Conservation (phyloP, 2,113 vertebrate genomes). For the Poeciliopsis retropinna region DNA sequence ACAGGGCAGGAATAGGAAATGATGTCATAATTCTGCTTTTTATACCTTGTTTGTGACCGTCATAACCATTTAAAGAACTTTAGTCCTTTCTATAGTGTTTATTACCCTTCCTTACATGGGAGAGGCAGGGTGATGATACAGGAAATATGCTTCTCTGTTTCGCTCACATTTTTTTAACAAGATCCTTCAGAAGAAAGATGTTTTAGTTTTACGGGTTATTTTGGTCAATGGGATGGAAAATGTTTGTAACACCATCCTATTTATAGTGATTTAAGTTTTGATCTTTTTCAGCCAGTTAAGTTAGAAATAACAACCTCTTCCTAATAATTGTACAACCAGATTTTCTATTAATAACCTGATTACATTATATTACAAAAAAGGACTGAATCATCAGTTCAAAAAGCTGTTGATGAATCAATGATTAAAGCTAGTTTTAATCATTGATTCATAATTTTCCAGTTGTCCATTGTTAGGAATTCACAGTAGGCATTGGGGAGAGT, state of each 20-base stretch:
- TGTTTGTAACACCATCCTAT: not conserved
- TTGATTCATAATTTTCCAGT: not conserved
- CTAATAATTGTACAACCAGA: too few species aligned
- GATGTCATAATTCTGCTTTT: not conserved
- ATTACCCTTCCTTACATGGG: too few species aligned
- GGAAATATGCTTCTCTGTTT: slow-evolving; percentile 11
- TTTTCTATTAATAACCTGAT: too few species aligned
- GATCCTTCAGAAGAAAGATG: too few species aligned
- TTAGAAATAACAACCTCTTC: not conserved
- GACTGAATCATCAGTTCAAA: not conserved
- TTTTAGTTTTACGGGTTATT: too few species aligned
- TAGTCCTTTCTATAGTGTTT: not conserved
- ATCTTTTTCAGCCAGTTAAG: not conserved
- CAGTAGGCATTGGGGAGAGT: not conserved
- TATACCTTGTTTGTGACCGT: not conserved
- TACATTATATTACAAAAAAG: not conserved
- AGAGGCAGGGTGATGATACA: not conserved
- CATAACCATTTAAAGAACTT: not conserved
- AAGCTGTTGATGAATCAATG: not conserved
- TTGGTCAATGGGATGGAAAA: not conserved
- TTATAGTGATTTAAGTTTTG: not conserved
- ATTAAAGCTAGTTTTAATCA: not conserved
- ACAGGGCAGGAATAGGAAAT: not conserved
- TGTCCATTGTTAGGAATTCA: not conserved
- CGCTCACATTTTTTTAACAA: not conserved